Conservation (phyloP, 2,888 invertebrate species). For the Torymus texanus region DNA sequence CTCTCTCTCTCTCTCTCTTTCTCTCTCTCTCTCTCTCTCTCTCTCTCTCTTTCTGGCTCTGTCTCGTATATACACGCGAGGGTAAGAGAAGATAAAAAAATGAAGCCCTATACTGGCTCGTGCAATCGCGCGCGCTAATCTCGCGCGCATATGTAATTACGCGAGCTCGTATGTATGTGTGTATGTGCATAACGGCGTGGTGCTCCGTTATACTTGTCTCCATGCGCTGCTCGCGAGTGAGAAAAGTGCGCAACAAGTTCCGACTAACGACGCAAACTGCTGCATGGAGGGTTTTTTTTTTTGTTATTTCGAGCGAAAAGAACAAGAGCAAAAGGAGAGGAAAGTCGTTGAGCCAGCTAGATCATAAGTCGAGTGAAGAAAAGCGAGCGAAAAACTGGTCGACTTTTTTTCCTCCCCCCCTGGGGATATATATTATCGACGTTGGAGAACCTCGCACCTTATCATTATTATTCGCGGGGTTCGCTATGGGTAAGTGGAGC, state of each 20-base stretch:
- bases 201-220: constrained; percentile 46
- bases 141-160: constrained; percentile 44
- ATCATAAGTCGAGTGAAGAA: not conserved
- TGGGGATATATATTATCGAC: no score
- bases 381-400: no score
- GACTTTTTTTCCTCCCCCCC: no score
- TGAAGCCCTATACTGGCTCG: not conserved
- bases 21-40: no score
- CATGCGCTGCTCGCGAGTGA: constrained; percentile 10
- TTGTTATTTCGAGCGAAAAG: no score
- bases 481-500: constrained; percentile 19
- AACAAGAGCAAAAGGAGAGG: not conserved
- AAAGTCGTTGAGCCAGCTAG: not conserved
- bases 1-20: no score
- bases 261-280: constrained; percentile 1
- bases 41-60: no score
- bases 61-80: no score
- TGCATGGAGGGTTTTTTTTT: no score
- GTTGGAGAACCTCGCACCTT: constrained; percentile 5
- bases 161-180: constrained; percentile 5
- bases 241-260: constrained; percentile 20
- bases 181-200: constrained; percentile 12
- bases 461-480: constrained; percentile 34
- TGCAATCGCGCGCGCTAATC: constrained; percentile 34
- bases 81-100: constrained; percentile 32